Evolutionary conservation across 2,888 invertebrate species (phyloP), one percentile per base, ranked within the genome.

Genomic region (Stenurella melanura): DNA sequence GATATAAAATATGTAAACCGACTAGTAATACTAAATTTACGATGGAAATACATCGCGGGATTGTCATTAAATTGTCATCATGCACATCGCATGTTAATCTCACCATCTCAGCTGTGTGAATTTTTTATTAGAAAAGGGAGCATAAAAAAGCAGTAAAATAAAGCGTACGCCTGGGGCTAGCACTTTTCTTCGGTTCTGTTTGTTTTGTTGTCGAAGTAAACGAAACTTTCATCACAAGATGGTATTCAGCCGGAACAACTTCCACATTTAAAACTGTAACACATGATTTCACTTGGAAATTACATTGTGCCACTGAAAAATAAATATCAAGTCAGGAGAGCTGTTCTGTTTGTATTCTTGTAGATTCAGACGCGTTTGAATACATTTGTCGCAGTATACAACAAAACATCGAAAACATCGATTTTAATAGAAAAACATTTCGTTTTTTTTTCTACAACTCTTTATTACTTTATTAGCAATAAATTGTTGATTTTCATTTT

Each of bases 61-160:
- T 69, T 58, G 17, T 38, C 69, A 69, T 34, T 26, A 69, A 34
- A 34, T 58, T 58, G 69, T 69, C 69, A 69, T 69, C 69, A 34
- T 34, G 19, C 17, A 69, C 57, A 57, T 58, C 34, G 26, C 69
- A 58, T 58, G 58, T 57, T 69, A 69, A 69, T 69, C 57, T 34
- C 18, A 12, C 54, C 57, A 58, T 69, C 69, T 69, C 26, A 38
- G 38, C 18, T 18, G 58, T 57, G 18, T 69, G 69, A 69, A 69
- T 58, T 69, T 69, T 69, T 69, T 69, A 69, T 69, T 69, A 69
- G 69, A 69, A 69, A 69, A 58, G 69, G 69, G 58, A 68, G 34
- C 58, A 69, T 57, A 57, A 69, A 57, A 69, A 42, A 60, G 57
- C 60, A 34, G 21, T 61, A 42, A 70, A 70, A 21, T 58, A 15